phyloP scores from a whole-genome alignment of 2,797 vertebrate species.

The Poliocrania exsul region DNA sequence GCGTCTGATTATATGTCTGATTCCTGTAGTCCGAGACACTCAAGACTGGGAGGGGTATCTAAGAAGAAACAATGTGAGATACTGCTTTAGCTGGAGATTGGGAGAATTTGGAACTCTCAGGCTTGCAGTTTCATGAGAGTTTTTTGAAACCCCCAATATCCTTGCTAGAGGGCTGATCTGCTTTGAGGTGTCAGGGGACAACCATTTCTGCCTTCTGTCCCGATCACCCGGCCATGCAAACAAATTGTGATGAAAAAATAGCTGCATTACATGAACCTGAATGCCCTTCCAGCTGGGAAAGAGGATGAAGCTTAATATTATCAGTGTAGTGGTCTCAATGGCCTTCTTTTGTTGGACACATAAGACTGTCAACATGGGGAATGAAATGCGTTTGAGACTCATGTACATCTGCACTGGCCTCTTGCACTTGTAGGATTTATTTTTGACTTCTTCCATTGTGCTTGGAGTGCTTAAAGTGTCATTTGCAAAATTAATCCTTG shows the following conservation, averaged over 20 bases:
- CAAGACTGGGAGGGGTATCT: background rate
- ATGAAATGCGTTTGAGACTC: background rate
- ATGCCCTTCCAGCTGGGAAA: background rate
- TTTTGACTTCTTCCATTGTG: constrained; percentile 51
- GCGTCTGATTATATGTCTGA: background rate
- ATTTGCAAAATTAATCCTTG: constrained; percentile 55
- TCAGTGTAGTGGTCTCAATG: background rate
- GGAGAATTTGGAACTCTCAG: background rate
- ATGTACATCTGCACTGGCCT: constrained; percentile 10
- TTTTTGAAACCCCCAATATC: background rate
- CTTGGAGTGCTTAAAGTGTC: constrained; percentile 14
- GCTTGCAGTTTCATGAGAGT: background rate
- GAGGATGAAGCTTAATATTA: background rate
- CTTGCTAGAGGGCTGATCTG: background rate
- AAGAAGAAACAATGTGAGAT: background rate
- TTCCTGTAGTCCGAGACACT: background rate
- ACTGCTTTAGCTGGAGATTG: background rate
- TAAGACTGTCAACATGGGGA: background rate
- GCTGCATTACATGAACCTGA: background rate
- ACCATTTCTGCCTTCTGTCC: background rate
- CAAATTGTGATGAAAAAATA: background rate
- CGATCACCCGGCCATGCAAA: background rate
- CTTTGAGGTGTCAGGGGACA: background rate
- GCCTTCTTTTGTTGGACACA: background rate
- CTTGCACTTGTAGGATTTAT: constrained; percentile 43